Percentiles rank a stretch among this genome's conserved stretches.
These are phyloP conservation scores for Probaryconus sp. DNA, from an alignment of 1,140 invertebrate species.

Conservation along the genomic window DNA sequence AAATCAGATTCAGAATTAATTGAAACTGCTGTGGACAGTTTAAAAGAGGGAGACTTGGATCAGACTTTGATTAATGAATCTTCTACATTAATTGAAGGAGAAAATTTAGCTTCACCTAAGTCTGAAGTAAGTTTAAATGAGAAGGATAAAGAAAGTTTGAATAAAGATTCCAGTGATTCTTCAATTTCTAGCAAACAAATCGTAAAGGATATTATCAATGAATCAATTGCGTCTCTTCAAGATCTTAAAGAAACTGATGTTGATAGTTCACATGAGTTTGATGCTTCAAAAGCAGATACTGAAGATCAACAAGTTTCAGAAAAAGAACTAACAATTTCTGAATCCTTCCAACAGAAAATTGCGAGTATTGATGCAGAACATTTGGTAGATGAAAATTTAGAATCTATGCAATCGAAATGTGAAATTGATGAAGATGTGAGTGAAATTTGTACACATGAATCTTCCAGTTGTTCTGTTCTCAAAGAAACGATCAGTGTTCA, in stretches of 20 bases:
- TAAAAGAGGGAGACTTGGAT: constrained; percentile 29
- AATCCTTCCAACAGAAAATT: constrained; percentile 59
- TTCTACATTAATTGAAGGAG: constrained; percentile 14
- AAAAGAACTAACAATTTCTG: constrained; percentile 64
- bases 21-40: constrained; percentile 50
- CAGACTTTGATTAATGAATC: constrained; percentile 31
- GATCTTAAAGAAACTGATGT: constrained; percentile 56
- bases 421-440: constrained; percentile 24
- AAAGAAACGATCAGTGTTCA: constrained; percentile 67
- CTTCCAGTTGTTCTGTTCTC: constrained; percentile 64
- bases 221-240: constrained; percentile 28
- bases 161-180: not conserved
- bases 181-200: constrained; percentile 9
- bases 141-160: constrained; percentile 3
- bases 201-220: constrained; percentile 38
- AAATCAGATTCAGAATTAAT: constrained; percentile 48
- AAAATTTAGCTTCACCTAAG: not conserved
- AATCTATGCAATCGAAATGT: constrained; percentile 9
- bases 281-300: constrained; percentile 13
- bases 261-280: constrained; percentile 42
- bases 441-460: constrained; percentile 56
- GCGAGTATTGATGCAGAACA: constrained; percentile 20
- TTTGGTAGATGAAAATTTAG: constrained; percentile 24
- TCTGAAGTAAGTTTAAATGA: constrained; percentile 6
- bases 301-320: constrained; percentile 15